These are phyloP conservation scores for Sinelater perroti DNA, from an alignment of 2,888 invertebrate genomes.

Conservation along the genomic window DNA sequence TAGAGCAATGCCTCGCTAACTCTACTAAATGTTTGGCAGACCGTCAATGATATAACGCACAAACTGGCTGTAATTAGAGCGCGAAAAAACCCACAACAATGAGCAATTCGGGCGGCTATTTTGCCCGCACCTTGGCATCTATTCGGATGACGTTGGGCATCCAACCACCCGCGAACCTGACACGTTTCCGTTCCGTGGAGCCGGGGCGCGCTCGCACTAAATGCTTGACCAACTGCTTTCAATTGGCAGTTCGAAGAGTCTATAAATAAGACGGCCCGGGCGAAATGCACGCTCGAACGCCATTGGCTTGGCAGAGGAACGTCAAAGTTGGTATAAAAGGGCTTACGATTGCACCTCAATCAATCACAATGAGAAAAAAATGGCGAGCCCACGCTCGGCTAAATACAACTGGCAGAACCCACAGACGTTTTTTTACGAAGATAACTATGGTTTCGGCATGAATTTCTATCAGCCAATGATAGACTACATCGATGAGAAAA, in stretches of 20 bases:
- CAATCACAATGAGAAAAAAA: slow-evolving; percentile 29
- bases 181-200: slow-evolving; percentile 1
- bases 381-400: slow-evolving; percentile 38
- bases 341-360: slow-evolving; percentile 11
- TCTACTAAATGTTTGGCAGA: slow-evolving; percentile 2
- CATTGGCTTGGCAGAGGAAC: slow-evolving; percentile 50
- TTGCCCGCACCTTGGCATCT: background rate
- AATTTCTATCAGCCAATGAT: slow-evolving; percentile 90
- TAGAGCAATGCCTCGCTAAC: background rate
- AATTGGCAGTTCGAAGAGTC: slow-evolving; percentile 36
- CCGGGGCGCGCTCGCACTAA: slow-evolving; percentile 4
- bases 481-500: slow-evolving; percentile 80
- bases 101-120: background rate
- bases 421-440: slow-evolving; percentile 76
- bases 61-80: background rate
- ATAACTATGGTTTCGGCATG: slow-evolving; percentile 85
- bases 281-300: slow-evolving; percentile 25
- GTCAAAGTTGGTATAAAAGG: slow-evolving; percentile 49
- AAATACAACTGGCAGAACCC: slow-evolving; percentile 61
- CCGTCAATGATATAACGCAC: background rate
- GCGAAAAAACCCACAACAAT: background rate
- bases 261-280: slow-evolving; percentile 38
- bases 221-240: slow-evolving; percentile 26
- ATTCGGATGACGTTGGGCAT: slow-evolving; percentile 15
- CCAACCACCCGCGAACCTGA: slow-evolving; percentile 4